Evolutionary conservation across 2,113 vertebrate species (phyloP), one percentile per base, ranked within the genome.

Genomic region (Callorhinus ursinus): DNA sequence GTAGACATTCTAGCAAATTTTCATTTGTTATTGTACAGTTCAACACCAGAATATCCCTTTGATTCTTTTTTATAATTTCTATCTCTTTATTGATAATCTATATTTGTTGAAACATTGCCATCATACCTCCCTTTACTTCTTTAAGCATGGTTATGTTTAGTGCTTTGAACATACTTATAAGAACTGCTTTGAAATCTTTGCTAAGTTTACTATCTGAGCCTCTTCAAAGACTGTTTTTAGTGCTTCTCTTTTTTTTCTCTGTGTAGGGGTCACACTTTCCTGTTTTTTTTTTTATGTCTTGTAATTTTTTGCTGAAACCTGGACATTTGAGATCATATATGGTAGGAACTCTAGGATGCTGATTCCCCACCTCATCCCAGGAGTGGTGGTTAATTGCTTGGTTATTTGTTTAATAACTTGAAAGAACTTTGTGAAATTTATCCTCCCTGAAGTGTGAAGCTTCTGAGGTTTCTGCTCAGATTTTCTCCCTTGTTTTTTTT

Each of bases 11-110:
- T 76, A 89, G 71, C n/a, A 92, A 96, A 69, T 61, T 76, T 94
- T 95, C 28, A 61, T 67, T 93, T 95, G 74, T 95, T 94, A 81
- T 65, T 95, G 7, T 89, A 59, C 19, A 89, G 93, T 89, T 95
- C 59, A 95, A 89, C 22, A 72, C 36, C 53, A 94, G 36, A 93
- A 72, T 77, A 92, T 42, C 15, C 42, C 22, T 91, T 87, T 92
- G 49, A 59, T 77, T 71, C 92, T 49, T 92, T 88, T 76, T 57
- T 55, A 84, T 42, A 89, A 42, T 80, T 91, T 93, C n/a, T 8
- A 76, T 65, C 42, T 95, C 28, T 92, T 87, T 74, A 77, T 26
- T 89, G 79, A 79, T 55, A 83, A 72, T 63, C 36, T 94, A 28
- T 92, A 84, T 85, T 76, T 81, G 55, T 87, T 42, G 63, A 90